A percentile compares a stretch with the other conserved stretches of the same genome.
These are phyloP conservation scores for Drosophila seguyi DNA, from an alignment of 1,140 invertebrate species.

Conservation along the genomic window DNA sequence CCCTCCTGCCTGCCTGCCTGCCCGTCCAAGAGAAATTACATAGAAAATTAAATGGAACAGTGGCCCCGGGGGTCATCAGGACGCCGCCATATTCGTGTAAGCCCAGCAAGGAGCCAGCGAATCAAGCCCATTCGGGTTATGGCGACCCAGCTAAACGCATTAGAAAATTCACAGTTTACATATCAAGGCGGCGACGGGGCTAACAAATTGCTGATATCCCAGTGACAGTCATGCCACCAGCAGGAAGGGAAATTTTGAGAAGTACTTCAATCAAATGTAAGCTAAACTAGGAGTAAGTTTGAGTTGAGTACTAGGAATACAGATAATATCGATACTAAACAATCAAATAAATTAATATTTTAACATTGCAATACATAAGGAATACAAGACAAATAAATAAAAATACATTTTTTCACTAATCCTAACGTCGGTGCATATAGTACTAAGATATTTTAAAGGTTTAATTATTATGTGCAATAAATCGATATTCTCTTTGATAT, in stretches of 20 bases:
- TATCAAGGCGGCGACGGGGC: not conserved
- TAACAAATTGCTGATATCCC: conserved; percentile 10
- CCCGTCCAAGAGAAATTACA: conserved; percentile 41
- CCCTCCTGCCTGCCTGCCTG: not conserved
- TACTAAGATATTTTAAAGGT: not conserved
- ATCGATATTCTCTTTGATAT: not conserved
- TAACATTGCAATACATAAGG: not conserved
- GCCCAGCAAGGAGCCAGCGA: not conserved
- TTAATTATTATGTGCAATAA: not conserved
- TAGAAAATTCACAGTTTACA: conserved; percentile 19
- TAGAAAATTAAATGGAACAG: conserved; percentile 53
- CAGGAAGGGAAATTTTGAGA: not conserved
- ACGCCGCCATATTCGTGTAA: not conserved
- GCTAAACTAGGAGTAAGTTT: not conserved
- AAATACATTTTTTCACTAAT: not conserved
- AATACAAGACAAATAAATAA: not conserved
- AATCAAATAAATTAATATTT: not conserved
- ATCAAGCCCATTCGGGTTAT: not conserved
- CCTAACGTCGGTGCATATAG: no score
- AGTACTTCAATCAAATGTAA: not conserved
- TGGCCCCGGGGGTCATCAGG: conserved; percentile 14
- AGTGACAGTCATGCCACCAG: not conserved
- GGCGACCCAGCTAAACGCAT: conserved; percentile 18
- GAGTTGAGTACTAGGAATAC: not conserved
- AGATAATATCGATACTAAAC: not conserved